These are phyloP conservation scores for Diadophis punctatus DNA, from an alignment of 2,113 vertebrate genomes.

Conservation along the genomic window DNA sequence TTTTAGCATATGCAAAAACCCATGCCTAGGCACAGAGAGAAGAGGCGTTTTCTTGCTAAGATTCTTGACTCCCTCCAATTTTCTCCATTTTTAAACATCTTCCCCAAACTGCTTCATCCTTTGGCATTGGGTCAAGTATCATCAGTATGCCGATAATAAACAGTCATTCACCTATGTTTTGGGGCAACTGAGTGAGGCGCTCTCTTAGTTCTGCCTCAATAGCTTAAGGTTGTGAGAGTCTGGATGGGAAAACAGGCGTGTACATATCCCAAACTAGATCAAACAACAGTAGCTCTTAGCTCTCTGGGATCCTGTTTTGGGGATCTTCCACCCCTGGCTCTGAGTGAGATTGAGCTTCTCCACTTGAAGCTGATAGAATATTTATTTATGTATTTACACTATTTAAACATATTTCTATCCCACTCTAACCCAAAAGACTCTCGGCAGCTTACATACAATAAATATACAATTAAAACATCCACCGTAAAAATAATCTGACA, in stretches of 20 bases:
- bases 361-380: not conserved
- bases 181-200: not conserved
- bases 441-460: not conserved
- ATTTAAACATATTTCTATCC: not conserved
- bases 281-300: not conserved
- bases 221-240: not conserved
- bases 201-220: not conserved
- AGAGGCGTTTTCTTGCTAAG: too few species aligned
- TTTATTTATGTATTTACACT: not conserved
- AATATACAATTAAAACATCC: not conserved
- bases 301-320: not conserved
- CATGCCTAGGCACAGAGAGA: too few species aligned
- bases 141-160: not conserved
- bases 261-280: not conserved
- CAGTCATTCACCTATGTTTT: not conserved
- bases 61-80: too few species aligned
- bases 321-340: not conserved
- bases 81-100: not conserved
- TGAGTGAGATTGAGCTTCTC: not conserved
- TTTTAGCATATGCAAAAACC: too few species aligned
- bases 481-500: not conserved
- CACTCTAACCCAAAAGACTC: not conserved
- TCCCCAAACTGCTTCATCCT: not conserved
- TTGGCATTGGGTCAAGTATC: not conserved
- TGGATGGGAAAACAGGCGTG: not conserved